Base-by-base conservation (phyloP, 1,140 invertebrate species). In the Diorhabda elongata region DNA sequence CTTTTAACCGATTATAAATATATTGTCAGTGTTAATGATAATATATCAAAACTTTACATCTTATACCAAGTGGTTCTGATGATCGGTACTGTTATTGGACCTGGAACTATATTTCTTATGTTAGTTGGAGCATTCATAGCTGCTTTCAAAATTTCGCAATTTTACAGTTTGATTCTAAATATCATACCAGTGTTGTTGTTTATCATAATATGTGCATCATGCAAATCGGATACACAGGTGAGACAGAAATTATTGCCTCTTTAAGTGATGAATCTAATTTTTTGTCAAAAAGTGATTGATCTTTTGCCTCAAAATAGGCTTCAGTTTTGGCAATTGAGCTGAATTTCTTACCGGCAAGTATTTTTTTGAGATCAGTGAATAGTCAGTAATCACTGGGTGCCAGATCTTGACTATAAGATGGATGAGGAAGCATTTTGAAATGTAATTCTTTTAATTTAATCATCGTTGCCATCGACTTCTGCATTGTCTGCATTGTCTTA, bases 81-180 rank as follows among this genome's bases (percentile, higher is more conserved):
- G 88, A 85, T 89, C 43, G 91, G 91, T 69, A 93, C 91, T 6
- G 86, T 93, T 67, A 82, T 94, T 61, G 92, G 91, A 47, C 91
- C 92, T 8, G 92, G 91, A 47, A 95, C 93, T 3, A 94, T 95
- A 64, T 92, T 95, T 74, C 86, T 95, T 56, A 97, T 96, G 93
- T 87, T 96, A 81, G 91, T 95, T 4, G 94, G 94, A 72, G 92
- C 93, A 2, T 91, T 95, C 73, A 90, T 92, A 1, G 88, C 92
- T 4, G 91, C 92, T 2, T 94, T 95, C 74, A 84, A 85, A 43
- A 88, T 94, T 69, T 85, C 88, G 68, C 92, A 92, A 75, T 93
- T 89, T 87, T 84, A 86, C 2, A 91, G 92, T 71, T 93, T 95
- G 67, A 83, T 86, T 41, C 91, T 88, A 80, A 95, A 95, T 79